A percentile compares a stretch with the other conserved stretches of the same genome.
Conservation (phyloP, 2,888 invertebrate genomes). For the Oscheius sp. region DNA sequence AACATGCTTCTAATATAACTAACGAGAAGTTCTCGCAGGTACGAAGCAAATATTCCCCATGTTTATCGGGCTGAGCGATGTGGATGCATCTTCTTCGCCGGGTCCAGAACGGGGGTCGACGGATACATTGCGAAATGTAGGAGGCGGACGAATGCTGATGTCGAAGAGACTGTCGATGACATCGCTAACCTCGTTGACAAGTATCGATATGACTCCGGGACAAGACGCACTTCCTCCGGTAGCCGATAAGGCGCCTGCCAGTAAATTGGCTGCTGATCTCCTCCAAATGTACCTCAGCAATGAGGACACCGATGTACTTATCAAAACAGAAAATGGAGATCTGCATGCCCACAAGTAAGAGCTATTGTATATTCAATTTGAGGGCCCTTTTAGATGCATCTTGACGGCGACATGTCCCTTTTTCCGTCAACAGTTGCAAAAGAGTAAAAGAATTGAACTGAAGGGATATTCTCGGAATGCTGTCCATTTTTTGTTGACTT, state of each 20-base stretch:
- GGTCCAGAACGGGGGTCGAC: constrained; percentile 14
- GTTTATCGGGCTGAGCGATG: constrained; percentile 65
- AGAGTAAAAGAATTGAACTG: constrained; percentile 57
- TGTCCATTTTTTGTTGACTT: constrained; percentile 90
- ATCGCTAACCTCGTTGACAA: constrained; percentile 68
- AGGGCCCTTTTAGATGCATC: constrained; percentile 79
- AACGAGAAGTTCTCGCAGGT: constrained; percentile 6
- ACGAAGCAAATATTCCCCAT: constrained; percentile 65
- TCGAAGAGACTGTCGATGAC: constrained; percentile 67
- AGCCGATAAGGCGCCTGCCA: constrained; percentile 74
- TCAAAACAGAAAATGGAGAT: constrained; percentile 85
- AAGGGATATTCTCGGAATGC: constrained; percentile 82
- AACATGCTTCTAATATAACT: neutral
- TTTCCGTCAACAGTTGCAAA: constrained; percentile 80
- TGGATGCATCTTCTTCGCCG: constrained; percentile 26
- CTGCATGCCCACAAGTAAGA: constrained; percentile 85
- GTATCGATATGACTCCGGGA: constrained; percentile 63
- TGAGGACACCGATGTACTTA: constrained; percentile 85
- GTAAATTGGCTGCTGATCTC: constrained; percentile 86
- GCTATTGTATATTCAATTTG: neutral
- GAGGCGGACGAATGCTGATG: constrained; percentile 44
- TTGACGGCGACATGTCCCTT: constrained; percentile 90
- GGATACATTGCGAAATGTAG: constrained; percentile 5
- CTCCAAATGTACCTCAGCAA: constrained; percentile 91
- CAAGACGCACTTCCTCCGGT: constrained; percentile 34